Conservation (phyloP, 2,888 invertebrate genomes). For the Allygus modestus region DNA sequence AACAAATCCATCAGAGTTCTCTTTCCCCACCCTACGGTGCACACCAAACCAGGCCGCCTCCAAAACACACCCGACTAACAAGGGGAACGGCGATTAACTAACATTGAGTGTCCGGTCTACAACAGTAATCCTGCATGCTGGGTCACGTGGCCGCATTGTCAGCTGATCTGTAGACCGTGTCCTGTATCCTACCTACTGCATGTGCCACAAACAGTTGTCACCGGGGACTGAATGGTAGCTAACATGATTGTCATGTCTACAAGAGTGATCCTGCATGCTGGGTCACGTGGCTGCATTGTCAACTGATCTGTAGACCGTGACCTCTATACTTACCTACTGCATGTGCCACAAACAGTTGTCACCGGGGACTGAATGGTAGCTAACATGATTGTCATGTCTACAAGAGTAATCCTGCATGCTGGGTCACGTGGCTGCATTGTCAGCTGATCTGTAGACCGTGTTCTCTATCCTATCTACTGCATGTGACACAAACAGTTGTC, state of each 20-base stretch:
- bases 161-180: neutral
- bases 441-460: neutral
- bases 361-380: no score
- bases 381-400: no score
- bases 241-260: neutral
- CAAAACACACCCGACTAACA: neutral
- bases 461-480: neutral
- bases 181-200: neutral
- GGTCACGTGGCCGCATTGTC: neutral
- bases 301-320: neutral
- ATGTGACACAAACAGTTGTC: neutral
- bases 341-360: neutral
- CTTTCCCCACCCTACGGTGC: neutral
- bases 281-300: neutral
- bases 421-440: no score
- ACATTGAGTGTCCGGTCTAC: constrained; percentile 2
- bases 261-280: neutral
- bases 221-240: no score
- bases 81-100: neutral
- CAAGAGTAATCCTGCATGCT: no score
- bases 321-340: neutral
- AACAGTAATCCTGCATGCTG: neutral
- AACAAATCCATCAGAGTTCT: no score
- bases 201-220: neutral
- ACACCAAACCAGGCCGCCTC: neutral